Conservation (phyloP, 2,797 vertebrate genomes). For the Mallotus villosus region DNA sequence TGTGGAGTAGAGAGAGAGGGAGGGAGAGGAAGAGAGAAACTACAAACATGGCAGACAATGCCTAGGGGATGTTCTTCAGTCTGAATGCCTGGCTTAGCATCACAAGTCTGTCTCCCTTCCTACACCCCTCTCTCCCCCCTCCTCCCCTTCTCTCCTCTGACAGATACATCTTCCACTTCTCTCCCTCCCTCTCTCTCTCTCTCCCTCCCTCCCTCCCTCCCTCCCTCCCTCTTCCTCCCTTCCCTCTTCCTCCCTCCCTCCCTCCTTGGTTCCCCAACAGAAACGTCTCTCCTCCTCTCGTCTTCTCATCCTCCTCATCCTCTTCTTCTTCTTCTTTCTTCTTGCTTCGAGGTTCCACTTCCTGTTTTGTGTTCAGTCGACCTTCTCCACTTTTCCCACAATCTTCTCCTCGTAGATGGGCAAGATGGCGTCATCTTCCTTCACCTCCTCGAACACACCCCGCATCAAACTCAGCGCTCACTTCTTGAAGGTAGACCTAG, state of each 20-base stretch:
- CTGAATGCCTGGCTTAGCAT: slow-evolving; percentile 69
- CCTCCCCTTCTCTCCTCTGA: slow-evolving; percentile 23
- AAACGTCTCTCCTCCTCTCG: slow-evolving; percentile 5
- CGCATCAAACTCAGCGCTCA: slow-evolving; percentile 95
- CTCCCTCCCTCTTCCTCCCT: slow-evolving; percentile 29
- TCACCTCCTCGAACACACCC: slow-evolving; percentile 96
- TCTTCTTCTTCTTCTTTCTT: background rate
- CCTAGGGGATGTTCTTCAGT: slow-evolving; percentile 71
- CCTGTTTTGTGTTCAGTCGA: background rate
- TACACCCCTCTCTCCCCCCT: no score
- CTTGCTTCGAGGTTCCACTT: background rate
- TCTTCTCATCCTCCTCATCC: background rate
- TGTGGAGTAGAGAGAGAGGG: no score
- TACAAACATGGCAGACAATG: slow-evolving; percentile 80
- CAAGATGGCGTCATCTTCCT: slow-evolving; percentile 86
- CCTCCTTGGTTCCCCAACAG: slow-evolving; percentile 30
- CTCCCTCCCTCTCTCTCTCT: no score
- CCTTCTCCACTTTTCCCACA: slow-evolving; percentile 92
- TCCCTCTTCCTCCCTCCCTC: background rate
- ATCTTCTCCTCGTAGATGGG: slow-evolving; percentile 95
- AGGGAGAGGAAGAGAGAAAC: slow-evolving; percentile 30
- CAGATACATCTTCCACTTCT: no score
- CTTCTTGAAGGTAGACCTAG: slow-evolving; percentile 97
- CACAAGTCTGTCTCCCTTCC: slow-evolving; percentile 78
- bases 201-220: slow-evolving; percentile 23